Evolutionary conservation across 1,140 invertebrate species (phyloP).

Genomic region (Nixonia krombeini): DNA sequence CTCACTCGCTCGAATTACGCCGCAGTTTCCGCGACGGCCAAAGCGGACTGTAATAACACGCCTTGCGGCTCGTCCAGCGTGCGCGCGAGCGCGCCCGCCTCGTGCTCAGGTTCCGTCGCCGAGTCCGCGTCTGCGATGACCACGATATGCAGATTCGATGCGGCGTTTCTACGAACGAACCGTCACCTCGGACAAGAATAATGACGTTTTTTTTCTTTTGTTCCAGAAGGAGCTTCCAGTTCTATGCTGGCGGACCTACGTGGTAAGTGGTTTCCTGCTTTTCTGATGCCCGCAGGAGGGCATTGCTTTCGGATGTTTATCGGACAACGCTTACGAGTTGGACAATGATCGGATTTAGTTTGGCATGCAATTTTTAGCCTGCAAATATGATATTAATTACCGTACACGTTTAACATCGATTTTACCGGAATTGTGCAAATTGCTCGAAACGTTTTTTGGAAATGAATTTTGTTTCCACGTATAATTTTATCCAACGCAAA

Average conservation of each 20-base stretch:
- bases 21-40: slow-evolving; percentile 56
- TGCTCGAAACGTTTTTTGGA: too few species aligned
- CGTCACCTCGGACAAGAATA: neutral
- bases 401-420: too few species aligned
- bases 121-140: neutral
- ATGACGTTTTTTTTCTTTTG: slow-evolving; percentile 28
- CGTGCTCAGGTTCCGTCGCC: slow-evolving; percentile 5
- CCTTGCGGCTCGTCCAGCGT: slow-evolving; percentile 35
- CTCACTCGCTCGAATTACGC: slow-evolving; percentile 66
- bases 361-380: too few species aligned
- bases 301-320: too few species aligned
- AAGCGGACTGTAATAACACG: slow-evolving; percentile 64
- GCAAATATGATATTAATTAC: too few species aligned
- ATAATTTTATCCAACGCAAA: too few species aligned
- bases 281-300: too few species aligned
- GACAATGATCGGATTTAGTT: too few species aligned
- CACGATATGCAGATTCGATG: slow-evolving; percentile 13
- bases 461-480: too few species aligned
- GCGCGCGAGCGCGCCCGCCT: slow-evolving; percentile 14
- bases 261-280: too few species aligned
- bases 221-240: slow-evolving; percentile 61
- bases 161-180: slow-evolving; percentile 1
- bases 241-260: slow-evolving; percentile 64
- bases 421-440: too few species aligned
- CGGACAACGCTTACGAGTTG: too few species aligned